Evolutionary conservation across 2,113 vertebrate species (phyloP), one percentile per base, ranked within the genome.

Genomic region (Helogale parvula): DNA sequence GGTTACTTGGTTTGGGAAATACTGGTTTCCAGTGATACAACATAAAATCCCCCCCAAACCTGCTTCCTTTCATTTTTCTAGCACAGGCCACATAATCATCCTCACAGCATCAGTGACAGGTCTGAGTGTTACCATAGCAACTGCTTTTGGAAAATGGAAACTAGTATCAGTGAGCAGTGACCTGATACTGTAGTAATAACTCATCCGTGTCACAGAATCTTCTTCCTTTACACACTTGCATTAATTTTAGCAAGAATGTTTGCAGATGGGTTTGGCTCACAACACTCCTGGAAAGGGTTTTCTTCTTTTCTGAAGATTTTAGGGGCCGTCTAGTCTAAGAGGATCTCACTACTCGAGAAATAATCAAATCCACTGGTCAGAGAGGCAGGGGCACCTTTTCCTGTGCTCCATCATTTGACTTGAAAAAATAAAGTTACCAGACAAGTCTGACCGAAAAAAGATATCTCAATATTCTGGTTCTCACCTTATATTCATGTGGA

Each of bases 111-210:
- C 97, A 95, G 92, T 60, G 91, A 96, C 89, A 96, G 96, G 66
- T 97, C 87, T 91, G 66, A 96, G 76, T 2, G 82, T 96, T 97
- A 79, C 98, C 94, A 97, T 86, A 19, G 97, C 96, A 98, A 98
- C 96, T 74, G 97, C 83, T 93, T 97, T 96, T 88, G 76, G 29
- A 57, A 80, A 94, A 93, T 84, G 92, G 83, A 96, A 94, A 87
- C 50, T 29, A 45, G 95, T 92, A 91, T 96, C 96, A 79, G 72
- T 10, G 68, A 45, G 45, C 66, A n/a, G 25, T 95, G 94, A 96
- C 91, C 95, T 94, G 68, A 57, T 35, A 94, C 92, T 47, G 69
- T 4, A 88, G 93, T 66, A 65, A 93, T 88, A 97, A 96, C 80
- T 97, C 81, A 97, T 80, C 72, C 84, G 33, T 52, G 72, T 81